These are phyloP conservation scores for Ochotona princeps DNA, from an alignment of 2,113 vertebrate genomes.

Conservation along the genomic window DNA sequence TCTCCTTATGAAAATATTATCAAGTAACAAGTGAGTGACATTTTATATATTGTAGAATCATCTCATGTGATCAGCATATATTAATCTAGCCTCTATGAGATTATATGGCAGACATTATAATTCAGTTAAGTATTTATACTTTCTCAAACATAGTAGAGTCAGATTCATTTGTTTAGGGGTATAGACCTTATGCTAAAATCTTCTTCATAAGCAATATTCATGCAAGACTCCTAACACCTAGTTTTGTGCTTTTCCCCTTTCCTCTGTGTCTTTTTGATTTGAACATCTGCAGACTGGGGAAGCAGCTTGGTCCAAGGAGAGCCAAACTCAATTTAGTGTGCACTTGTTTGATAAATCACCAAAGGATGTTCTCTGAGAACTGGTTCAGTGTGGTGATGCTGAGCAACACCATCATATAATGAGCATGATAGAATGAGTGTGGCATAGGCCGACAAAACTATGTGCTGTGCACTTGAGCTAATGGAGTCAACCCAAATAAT, in stretches of 20 bases:
- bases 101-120: background rate
- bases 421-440: slow-evolving; percentile 70
- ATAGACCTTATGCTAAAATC: background rate
- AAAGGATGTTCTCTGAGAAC: slow-evolving; percentile 38
- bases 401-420: slow-evolving; percentile 71
- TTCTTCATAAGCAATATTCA: background rate
- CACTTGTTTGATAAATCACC: slow-evolving; percentile 42
- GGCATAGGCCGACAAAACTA: slow-evolving; percentile 67
- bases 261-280: background rate
- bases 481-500: slow-evolving; percentile 77
- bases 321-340: background rate
- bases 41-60: slow-evolving; percentile 17
- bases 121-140: background rate
- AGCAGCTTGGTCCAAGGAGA: background rate
- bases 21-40: background rate
- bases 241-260: background rate
- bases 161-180: background rate
- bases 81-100: background rate
- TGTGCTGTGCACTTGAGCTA: slow-evolving; percentile 70
- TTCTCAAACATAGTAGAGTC: background rate
- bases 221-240: background rate
- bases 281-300: background rate
- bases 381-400: slow-evolving; percentile 68
- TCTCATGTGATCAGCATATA: background rate
- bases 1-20: background rate